Percentiles rank a stretch among this genome's conserved stretches.
Evolutionary conservation across 2,113 vertebrate species (phyloP).

Genomic region (Apus apus): DNA sequence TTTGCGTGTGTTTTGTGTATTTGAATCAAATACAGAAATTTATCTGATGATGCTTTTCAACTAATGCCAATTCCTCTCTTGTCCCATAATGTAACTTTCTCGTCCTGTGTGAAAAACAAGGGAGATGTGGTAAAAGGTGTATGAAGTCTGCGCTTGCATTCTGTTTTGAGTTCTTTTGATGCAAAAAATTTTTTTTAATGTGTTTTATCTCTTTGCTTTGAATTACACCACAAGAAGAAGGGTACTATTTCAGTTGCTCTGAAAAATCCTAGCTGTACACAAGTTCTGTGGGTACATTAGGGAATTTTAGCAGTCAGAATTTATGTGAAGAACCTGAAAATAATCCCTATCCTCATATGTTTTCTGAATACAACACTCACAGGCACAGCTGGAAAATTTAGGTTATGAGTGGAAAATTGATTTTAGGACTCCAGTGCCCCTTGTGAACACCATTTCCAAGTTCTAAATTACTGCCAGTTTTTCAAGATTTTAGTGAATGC

Average conservation of each 20-base stretch:
- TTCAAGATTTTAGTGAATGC: neutral
- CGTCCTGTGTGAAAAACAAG: neutral
- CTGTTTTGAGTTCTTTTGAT: neutral
- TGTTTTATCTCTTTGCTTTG: neutral
- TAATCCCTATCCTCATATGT: neutral
- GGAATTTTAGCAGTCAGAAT: neutral
- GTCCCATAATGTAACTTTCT: neutral
- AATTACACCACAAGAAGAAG: neutral
- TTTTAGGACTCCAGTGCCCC: neutral
- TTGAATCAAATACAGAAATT: neutral
- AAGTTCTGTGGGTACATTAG: neutral
- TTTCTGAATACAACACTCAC: neutral
- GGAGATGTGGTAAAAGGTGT: neutral
- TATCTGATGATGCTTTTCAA: neutral
- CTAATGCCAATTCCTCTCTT: neutral
- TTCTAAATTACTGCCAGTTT: slow-evolving; percentile 1
- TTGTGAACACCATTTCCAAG: neutral
- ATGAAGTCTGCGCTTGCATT: neutral
- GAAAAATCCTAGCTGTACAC: neutral
- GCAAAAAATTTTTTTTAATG: neutral
- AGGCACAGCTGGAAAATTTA: neutral
- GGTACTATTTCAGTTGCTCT: neutral
- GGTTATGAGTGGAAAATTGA: neutral
- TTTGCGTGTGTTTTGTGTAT: neutral
- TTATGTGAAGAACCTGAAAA: neutral